These are phyloP conservation scores for Drosophila austrosaltans DNA, from an alignment of 2,888 invertebrate species.

Conservation along the genomic window DNA sequence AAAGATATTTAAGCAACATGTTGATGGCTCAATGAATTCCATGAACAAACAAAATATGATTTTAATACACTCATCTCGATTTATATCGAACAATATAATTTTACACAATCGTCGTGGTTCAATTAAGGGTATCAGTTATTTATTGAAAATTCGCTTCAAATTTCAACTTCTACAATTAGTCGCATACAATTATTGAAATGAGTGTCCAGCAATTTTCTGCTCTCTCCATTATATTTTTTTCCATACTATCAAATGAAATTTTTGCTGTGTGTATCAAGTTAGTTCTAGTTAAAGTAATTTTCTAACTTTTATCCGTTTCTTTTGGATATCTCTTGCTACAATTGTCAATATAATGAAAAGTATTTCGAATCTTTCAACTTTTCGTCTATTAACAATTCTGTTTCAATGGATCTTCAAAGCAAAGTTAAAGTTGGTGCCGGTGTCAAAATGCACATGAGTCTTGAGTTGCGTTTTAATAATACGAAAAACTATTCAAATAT, in stretches of 20 bases:
- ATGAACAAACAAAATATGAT: background rate
- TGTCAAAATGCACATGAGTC: constrained; percentile 27
- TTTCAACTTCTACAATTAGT: background rate
- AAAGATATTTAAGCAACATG: no score
- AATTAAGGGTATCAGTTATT: background rate
- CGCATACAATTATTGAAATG: background rate
- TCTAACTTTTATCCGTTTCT: background rate
- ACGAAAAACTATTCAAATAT: constrained; percentile 45
- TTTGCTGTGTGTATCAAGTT: background rate
- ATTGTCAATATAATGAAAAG: constrained; percentile 21
- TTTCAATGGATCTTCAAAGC: constrained; percentile 23
- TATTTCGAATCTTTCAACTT: constrained; percentile 33
- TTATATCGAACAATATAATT: background rate
- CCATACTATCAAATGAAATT: background rate
- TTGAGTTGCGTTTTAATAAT: constrained; percentile 40
- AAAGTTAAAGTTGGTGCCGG: constrained; percentile 23
- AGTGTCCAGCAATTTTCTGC: background rate
- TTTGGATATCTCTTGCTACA: constrained; percentile 10
- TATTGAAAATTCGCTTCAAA: background rate
- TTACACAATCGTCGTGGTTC: background rate
- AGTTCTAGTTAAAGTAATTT: background rate
- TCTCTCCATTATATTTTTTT: background rate
- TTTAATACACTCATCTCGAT: background rate
- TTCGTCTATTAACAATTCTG: background rate
- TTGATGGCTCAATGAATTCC: no score